phyloP scores from a whole-genome alignment of 2,113 vertebrate species.

The Oncorhynchus kisutch region DNA sequence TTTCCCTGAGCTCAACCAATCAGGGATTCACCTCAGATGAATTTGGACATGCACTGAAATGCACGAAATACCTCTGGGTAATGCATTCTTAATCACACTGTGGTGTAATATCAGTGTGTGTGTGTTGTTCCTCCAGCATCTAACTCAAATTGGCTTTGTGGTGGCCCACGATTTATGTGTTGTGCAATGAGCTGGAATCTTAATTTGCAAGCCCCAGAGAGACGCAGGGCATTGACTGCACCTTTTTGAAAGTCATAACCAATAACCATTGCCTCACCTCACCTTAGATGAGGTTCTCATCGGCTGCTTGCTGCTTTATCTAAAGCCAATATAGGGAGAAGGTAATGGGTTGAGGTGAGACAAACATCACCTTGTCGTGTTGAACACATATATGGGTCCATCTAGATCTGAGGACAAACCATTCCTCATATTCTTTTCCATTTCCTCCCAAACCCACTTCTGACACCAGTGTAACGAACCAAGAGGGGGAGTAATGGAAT shows the following conservation, averaged over 20 bases:
- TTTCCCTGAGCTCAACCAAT: conserved; percentile 17
- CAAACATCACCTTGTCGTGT: too few species aligned
- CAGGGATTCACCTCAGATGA: conserved; percentile 36
- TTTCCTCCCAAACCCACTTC: too few species aligned
- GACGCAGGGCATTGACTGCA: not conserved
- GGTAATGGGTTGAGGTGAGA: too few species aligned
- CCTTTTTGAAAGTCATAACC: not conserved
- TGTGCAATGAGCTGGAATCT: conserved; percentile 25
- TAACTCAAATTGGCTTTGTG: not conserved
- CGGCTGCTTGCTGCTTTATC: too few species aligned
- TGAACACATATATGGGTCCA: too few species aligned
- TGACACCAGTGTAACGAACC: too few species aligned
- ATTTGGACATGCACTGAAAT: conserved; percentile 30
- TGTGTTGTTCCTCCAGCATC: not conserved
- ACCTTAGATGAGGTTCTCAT: not conserved
- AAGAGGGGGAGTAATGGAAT: too few species aligned
- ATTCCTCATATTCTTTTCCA: too few species aligned
- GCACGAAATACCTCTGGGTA: conserved; percentile 27
- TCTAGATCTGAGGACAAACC: too few species aligned
- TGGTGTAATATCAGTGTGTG: not conserved
- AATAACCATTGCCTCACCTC: not conserved
- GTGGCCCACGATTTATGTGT: not conserved
- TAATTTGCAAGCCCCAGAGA: not conserved
- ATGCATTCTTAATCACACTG: conserved; percentile 34
- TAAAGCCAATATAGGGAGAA: too few species aligned